Conservation (phyloP, 2,888 invertebrate species). For the Girardia tigrina region DNA sequence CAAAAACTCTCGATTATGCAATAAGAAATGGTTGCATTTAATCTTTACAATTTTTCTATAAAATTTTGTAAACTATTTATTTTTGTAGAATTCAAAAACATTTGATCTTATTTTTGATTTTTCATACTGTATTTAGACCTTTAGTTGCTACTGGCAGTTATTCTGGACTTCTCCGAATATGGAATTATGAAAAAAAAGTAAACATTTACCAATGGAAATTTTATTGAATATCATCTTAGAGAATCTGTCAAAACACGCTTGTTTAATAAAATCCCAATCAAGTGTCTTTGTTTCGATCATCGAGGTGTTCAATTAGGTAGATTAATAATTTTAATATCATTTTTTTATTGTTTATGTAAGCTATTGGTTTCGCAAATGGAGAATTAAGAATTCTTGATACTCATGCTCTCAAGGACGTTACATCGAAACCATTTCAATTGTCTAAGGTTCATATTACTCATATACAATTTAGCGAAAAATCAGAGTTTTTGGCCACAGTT, state of each 20-base stretch:
- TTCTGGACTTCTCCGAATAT: slow-evolving; percentile 48
- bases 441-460: slow-evolving; percentile 47
- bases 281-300: not conserved
- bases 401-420: slow-evolving; percentile 44
- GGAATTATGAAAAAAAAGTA: slow-evolving; percentile 49
- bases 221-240: not conserved
- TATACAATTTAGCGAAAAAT: slow-evolving; percentile 47
- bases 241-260: not conserved
- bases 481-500: slow-evolving; percentile 47
- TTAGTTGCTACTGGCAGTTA: slow-evolving; percentile 47
- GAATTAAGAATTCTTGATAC: slow-evolving; percentile 45
- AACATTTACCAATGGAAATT: not conserved
- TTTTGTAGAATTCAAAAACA: not conserved
- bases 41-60: too few species aligned
- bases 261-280: not conserved
- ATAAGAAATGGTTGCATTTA: too few species aligned
- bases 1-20: too few species aligned
- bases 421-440: slow-evolving; percentile 45
- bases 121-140: too few species aligned
- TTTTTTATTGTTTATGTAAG: slow-evolving; percentile 39
- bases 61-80: too few species aligned
- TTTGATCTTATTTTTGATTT: not conserved
- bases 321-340: too few species aligned
- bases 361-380: slow-evolving; percentile 47
- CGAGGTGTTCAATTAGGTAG: slow-evolving; percentile 13